Percentiles rank a stretch among this genome's conserved stretches.
These are phyloP conservation scores for Perodicticus potto DNA, from an alignment of 2,797 vertebrate species.

Conservation along the genomic window DNA sequence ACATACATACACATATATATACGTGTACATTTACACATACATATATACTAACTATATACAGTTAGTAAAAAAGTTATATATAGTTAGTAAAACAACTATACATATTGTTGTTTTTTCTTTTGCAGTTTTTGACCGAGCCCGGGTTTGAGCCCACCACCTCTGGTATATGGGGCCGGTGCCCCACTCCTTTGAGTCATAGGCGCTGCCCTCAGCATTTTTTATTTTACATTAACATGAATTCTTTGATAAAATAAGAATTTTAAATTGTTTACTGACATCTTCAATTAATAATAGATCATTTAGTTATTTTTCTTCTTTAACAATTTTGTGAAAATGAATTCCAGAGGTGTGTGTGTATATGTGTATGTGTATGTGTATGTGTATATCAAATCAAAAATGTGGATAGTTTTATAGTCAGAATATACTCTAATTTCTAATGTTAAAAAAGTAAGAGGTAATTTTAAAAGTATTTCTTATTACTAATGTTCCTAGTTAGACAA, in stretches of 20 bases:
- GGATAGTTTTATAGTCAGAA: background rate
- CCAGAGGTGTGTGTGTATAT: background rate
- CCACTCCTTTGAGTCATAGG: no score
- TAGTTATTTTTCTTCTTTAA: background rate
- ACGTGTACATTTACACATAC: no score
- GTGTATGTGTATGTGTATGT: background rate
- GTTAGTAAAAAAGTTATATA: no score
- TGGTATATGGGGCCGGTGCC: no score
- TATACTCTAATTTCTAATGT: conserved; percentile 1
- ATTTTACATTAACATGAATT: background rate
- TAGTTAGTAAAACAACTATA: no score
- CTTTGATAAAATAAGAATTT: conserved; percentile 5
- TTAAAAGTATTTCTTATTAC: conserved; percentile 14
- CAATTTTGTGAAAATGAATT: background rate
- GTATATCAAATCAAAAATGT: background rate
- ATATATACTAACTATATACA: no score
- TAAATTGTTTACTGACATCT: background rate
- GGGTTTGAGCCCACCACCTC: no score
- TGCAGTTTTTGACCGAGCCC: no score
- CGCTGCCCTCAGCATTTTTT: background rate
- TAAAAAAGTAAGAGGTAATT: background rate
- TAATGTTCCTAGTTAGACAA: conserved; percentile 6
- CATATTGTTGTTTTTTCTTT: no score
- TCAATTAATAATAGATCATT: background rate
- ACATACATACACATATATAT: no score